Evolutionary conservation across 2,113 vertebrate species (phyloP).

Genomic region (Phaethon lepturus): DNA sequence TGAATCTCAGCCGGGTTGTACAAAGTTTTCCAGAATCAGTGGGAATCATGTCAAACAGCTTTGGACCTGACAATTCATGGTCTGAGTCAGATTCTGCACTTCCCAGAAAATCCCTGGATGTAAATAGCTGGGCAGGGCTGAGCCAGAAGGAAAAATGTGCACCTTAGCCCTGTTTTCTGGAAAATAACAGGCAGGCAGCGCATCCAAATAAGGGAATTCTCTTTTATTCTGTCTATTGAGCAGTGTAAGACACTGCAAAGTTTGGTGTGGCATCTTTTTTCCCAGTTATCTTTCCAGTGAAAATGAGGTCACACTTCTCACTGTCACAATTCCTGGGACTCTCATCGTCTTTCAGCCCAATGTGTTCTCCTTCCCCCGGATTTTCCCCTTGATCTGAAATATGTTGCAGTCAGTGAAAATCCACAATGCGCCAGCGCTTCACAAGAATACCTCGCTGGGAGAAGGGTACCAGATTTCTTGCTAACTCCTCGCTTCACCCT

Average conservation of each 20-base stretch:
- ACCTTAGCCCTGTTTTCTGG: not conserved
- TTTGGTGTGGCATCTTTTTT: not conserved
- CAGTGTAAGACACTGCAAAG: not conserved
- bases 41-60: not conserved
- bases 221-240: not conserved
- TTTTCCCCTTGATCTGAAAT: constrained; percentile 2
- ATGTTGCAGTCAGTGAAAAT: not conserved
- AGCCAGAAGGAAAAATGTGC: not conserved
- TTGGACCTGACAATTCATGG: not conserved
- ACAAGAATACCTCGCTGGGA: not conserved
- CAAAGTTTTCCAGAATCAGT: not conserved
- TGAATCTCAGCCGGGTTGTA: not conserved
- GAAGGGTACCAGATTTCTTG: constrained; percentile 58
- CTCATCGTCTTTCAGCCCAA: not conserved
- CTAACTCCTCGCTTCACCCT: constrained; percentile 36
- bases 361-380: not conserved
- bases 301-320: not conserved
- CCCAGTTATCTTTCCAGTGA: not conserved
- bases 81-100: not conserved
- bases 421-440: not conserved
- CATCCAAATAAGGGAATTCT: not conserved
- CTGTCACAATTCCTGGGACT: not conserved
- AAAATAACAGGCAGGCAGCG: not conserved
- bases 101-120: not conserved
- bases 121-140: not conserved